Conservation (phyloP, 2,888 invertebrate genomes). For the Drosophila fungiperda region DNA sequence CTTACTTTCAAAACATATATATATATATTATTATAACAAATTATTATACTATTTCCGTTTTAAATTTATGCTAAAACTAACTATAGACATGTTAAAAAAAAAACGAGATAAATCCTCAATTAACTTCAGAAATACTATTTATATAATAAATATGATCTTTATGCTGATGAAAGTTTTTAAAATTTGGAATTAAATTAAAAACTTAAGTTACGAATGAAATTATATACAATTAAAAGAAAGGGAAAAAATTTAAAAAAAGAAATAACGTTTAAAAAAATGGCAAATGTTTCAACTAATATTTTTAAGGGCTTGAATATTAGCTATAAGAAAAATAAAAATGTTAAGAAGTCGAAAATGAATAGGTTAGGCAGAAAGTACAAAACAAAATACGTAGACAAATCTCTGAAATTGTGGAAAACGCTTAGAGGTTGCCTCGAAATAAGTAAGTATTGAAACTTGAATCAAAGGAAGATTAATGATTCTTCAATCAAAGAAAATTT, state of each 20-base stretch:
- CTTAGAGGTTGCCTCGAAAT: background rate
- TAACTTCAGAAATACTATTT: background rate
- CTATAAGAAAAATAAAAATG: background rate
- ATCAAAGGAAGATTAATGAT: background rate
- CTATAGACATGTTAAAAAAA: background rate
- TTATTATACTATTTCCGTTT: background rate
- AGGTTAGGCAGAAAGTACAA: no score
- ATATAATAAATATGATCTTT: no score
- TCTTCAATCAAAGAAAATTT: background rate
- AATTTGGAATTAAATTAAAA: background rate
- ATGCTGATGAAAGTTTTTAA: background rate
- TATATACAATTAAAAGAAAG: background rate
- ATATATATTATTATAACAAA: background rate
- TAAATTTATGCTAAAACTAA: background rate
- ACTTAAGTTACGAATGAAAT: background rate
- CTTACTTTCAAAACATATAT: slow-evolving; percentile 36
- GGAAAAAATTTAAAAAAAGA: background rate
- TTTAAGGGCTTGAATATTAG: no score
- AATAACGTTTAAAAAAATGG: background rate
- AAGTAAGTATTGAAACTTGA: background rate
- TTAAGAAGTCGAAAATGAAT: no score
- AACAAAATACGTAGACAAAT: no score
- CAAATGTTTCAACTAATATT: background rate
- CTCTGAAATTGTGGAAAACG: background rate
- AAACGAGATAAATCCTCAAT: background rate